These are phyloP conservation scores for Ceratosolen fusciceps DNA, from an alignment of 1,140 invertebrate genomes.

Conservation along the genomic window DNA sequence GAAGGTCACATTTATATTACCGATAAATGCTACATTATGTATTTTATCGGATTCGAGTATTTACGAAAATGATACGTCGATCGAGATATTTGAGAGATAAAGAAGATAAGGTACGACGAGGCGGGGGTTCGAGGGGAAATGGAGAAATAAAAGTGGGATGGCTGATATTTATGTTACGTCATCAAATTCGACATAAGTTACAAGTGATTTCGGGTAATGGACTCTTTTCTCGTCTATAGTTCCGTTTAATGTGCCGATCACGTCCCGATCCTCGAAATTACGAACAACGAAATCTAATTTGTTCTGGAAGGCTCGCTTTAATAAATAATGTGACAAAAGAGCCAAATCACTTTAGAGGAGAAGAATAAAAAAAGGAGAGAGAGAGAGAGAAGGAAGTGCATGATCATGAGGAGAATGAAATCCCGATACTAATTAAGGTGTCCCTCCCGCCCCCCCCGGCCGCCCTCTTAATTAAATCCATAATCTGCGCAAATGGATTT, in stretches of 20 bases:
- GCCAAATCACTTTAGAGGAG: neutral
- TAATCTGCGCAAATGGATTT: constrained; percentile 41
- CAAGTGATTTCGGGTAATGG: constrained; percentile 8
- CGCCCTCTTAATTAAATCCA: constrained; percentile 43
- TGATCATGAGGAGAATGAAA: constrained; percentile 27
- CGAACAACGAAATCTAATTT: constrained; percentile 4
- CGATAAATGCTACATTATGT: too few species aligned
- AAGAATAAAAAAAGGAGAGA: constrained; percentile 18
- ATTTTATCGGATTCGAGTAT: too few species aligned
- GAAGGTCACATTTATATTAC: too few species aligned
- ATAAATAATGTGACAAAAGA: constrained; percentile 22
- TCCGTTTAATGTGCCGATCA: constrained; percentile 31
- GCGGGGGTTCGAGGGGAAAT: too few species aligned
- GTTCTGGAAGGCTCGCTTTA: neutral
- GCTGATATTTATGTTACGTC: constrained; percentile 24
- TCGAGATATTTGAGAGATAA: too few species aligned
- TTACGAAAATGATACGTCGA: too few species aligned
- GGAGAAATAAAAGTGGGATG: too few species aligned
- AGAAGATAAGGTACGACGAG: too few species aligned
- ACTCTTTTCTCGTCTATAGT: neutral
- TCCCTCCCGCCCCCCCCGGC: too few species aligned
- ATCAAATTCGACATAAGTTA: constrained; percentile 14
- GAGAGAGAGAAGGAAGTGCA: neutral
- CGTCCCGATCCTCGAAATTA: constrained; percentile 36
- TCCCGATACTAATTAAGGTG: constrained; percentile 28